phyloP scores from a whole-genome alignment of 2,113 vertebrate genomes.

The Scomber japonicus region DNA sequence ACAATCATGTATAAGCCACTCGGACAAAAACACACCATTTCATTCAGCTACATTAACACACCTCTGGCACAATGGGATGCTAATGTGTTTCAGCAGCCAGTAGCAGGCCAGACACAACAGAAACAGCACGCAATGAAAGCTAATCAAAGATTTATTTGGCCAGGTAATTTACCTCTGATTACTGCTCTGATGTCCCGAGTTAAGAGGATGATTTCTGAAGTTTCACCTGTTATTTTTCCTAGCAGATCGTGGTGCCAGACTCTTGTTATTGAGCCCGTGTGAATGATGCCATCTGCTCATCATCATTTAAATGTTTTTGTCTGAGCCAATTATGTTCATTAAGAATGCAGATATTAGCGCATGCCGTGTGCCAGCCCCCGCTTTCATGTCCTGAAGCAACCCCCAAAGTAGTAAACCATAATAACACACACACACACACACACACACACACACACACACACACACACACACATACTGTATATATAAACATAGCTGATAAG shows the following conservation, averaged over 20 bases:
- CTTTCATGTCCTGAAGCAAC: slow-evolving; percentile 49
- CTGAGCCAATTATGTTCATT: slow-evolving; percentile 75
- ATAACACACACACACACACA: background rate
- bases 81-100: slow-evolving; percentile 46
- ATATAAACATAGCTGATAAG: background rate
- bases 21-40: background rate
- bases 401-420: slow-evolving; percentile 9
- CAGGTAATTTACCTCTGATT: slow-evolving; percentile 74
- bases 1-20: slow-evolving; percentile 11
- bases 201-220: slow-evolving; percentile 64
- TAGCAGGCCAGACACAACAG: slow-evolving; percentile 48
- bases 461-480: background rate
- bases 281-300: slow-evolving; percentile 82
- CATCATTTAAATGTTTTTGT: slow-evolving; percentile 79
- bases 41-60: slow-evolving; percentile 26
- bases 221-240: slow-evolving; percentile 73
- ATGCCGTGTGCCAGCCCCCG: slow-evolving; percentile 39
- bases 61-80: slow-evolving; percentile 28
- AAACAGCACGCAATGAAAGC: slow-evolving; percentile 56
- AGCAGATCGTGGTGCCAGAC: slow-evolving; percentile 30
- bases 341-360: slow-evolving; percentile 62
- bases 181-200: slow-evolving; percentile 61
- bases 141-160: slow-evolving; percentile 73
- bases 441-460: background rate
- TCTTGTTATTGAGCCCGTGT: slow-evolving; percentile 65